A percentile compares a stretch with the other conserved stretches of the same genome.
Evolutionary conservation across 1,140 invertebrate genomes (phyloP).

Genomic region (Drosophila auraria): DNA sequence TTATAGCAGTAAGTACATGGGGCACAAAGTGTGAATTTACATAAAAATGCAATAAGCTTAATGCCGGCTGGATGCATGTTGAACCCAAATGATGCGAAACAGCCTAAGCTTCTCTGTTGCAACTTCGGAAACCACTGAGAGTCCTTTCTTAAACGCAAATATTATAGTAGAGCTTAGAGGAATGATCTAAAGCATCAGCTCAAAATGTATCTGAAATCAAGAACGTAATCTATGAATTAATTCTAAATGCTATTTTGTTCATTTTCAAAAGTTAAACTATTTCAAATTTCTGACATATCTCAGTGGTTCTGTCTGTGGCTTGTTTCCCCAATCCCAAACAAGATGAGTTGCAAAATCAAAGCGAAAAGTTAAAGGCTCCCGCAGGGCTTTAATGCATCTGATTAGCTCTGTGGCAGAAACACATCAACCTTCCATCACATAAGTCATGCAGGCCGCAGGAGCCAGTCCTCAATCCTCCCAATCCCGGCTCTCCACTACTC

Average conservation of each 20-base stretch:
- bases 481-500: background rate
- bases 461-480: background rate
- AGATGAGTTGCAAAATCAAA: conserved; percentile 12
- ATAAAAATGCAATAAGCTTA: conserved; percentile 75
- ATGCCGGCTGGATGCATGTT: conserved; percentile 30
- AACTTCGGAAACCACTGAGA: background rate
- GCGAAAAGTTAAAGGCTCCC: conserved; percentile 28
- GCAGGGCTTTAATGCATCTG: conserved; percentile 34
- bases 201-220: too few relatives aligned
- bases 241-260: background rate
- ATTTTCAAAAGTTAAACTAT: background rate
- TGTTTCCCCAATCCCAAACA: background rate
- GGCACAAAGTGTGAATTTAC: conserved; percentile 67
- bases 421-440: conserved; percentile 56
- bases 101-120: conserved; percentile 11
- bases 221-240: too few relatives aligned
- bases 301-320: background rate
- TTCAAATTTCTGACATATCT: background rate
- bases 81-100: conserved; percentile 35
- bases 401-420: conserved; percentile 40
- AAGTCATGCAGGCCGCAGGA: conserved; percentile 44
- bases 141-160: too few relatives aligned
- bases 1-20: conserved; percentile 53
- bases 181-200: background rate
- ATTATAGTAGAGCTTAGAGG: background rate